phyloP scores from a whole-genome alignment of 2,113 vertebrate genomes.

The Nycticebus coucang region DNA sequence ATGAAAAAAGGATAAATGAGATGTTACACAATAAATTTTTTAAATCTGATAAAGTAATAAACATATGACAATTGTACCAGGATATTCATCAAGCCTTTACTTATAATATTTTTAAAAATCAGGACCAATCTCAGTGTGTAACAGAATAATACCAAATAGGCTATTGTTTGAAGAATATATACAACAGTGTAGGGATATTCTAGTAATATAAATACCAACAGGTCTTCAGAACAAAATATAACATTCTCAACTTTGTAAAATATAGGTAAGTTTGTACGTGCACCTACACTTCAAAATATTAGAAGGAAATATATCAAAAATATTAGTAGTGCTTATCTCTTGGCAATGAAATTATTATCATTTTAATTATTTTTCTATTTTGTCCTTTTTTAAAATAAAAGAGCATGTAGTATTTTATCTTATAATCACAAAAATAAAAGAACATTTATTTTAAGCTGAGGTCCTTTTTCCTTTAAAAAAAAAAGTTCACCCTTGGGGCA shows the following conservation, averaged over 20 bases:
- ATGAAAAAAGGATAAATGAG: not conserved
- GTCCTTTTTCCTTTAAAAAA: not conserved
- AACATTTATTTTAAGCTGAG: conserved; percentile 19
- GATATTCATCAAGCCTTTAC: not conserved
- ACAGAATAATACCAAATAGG: not conserved
- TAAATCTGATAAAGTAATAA: not conserved
- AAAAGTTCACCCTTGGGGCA: not conserved
- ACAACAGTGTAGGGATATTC: not conserved
- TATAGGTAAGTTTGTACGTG: not conserved
- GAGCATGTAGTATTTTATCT: not conserved
- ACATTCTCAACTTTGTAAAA: conserved; percentile 35
- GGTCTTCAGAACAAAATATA: not conserved
- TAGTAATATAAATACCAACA: not conserved
- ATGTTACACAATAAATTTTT: not conserved
- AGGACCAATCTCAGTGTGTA: not conserved
- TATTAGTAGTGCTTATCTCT: not conserved
- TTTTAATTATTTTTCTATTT: not conserved
- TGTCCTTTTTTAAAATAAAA: not conserved
- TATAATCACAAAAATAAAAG: not conserved
- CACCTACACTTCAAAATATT: not conserved
- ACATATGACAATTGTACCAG: not conserved
- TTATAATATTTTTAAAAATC: conserved; percentile 1
- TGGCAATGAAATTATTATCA: not conserved
- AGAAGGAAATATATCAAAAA: not conserved
- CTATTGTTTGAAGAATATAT: not conserved